These are phyloP conservation scores for Andrena haemorrhoa DNA, from an alignment of 2,888 invertebrate species.

Conservation along the genomic window DNA sequence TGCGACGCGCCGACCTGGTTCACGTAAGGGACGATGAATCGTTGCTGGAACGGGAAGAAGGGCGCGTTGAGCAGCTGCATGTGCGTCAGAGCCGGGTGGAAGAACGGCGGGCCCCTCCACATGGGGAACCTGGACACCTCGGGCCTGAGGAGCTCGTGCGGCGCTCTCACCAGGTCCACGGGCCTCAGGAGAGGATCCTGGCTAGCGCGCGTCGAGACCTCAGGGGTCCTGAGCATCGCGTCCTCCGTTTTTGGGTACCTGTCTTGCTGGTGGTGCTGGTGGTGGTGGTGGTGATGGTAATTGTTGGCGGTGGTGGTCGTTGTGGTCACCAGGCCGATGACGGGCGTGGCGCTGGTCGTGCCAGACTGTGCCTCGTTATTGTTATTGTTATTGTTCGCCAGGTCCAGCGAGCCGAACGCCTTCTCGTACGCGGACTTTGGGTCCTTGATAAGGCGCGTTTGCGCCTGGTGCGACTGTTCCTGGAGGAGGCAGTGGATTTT, in stretches of 20 bases:
- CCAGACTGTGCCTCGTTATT: slow-evolving; percentile 60
- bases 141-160: slow-evolving; percentile 80
- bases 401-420: slow-evolving; percentile 79
- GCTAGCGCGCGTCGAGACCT: slow-evolving; percentile 65
- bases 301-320: slow-evolving; percentile 70
- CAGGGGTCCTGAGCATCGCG: slow-evolving; percentile 68
- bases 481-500: slow-evolving; percentile 93
- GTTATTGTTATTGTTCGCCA: slow-evolving; percentile 77
- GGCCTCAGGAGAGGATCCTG: slow-evolving; percentile 71
- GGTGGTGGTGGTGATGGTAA: slow-evolving; percentile 66
- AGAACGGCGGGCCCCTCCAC: slow-evolving; percentile 80
- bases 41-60: slow-evolving; percentile 81
- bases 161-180: slow-evolving; percentile 68
- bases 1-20: slow-evolving; percentile 77
- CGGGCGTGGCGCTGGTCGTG: slow-evolving; percentile 55
- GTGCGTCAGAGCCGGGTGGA: slow-evolving; percentile 80
- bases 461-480: slow-evolving; percentile 85
- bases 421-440: slow-evolving; percentile 79
- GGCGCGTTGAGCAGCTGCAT: slow-evolving; percentile 82
- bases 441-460: slow-evolving; percentile 78
- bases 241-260: slow-evolving; percentile 76
- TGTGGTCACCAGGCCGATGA: slow-evolving; percentile 64
- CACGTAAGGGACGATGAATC: slow-evolving; percentile 81
- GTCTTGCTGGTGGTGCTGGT: slow-evolving; percentile 69
- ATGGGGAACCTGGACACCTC: slow-evolving; percentile 80